phyloP scores from a whole-genome alignment of 2,888 invertebrate species.

The Hylaea fasciaria region DNA sequence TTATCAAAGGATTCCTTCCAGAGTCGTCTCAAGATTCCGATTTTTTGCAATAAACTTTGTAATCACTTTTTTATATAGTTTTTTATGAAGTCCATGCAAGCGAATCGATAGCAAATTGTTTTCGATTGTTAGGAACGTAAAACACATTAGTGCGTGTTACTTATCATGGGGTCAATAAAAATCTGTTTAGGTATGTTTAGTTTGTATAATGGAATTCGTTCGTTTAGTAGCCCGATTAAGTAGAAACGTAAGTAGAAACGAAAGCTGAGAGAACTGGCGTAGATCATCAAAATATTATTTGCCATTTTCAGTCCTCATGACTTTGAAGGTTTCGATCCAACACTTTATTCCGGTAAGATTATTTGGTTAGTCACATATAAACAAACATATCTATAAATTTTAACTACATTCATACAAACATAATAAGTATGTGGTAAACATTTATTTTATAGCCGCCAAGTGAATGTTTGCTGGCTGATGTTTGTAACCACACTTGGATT shows the following conservation, averaged over 20 bases:
- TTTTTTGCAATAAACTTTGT: conserved; percentile 13
- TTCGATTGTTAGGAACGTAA: background rate
- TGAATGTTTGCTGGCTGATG: conserved; percentile 54
- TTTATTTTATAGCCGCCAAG: conserved; percentile 53
- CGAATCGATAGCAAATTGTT: conserved; percentile 7
- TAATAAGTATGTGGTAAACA: too few relatives aligned
- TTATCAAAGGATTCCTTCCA: conserved; percentile 9
- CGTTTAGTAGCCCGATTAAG: background rate
- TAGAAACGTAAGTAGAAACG: conserved; percentile 12
- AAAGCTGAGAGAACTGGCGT: background rate
- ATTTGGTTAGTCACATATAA: background rate
- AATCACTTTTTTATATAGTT: conserved; percentile 1
- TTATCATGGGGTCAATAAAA: background rate
- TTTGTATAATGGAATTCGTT: background rate
- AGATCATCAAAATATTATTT: background rate
- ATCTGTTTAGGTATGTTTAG: background rate
- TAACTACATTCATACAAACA: too few relatives aligned
- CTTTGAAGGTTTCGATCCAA: conserved; percentile 34
- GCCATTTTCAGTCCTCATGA: conserved; percentile 28
- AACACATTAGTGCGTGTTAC: background rate
- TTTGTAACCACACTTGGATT: conserved; percentile 65
- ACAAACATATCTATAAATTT: background rate
- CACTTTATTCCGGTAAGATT: conserved; percentile 54
- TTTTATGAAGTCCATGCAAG: background rate
- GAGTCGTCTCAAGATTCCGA: conserved; percentile 1